phyloP scores from a whole-genome alignment of 2,113 vertebrate genomes.

The Tachysurus vachellii region DNA sequence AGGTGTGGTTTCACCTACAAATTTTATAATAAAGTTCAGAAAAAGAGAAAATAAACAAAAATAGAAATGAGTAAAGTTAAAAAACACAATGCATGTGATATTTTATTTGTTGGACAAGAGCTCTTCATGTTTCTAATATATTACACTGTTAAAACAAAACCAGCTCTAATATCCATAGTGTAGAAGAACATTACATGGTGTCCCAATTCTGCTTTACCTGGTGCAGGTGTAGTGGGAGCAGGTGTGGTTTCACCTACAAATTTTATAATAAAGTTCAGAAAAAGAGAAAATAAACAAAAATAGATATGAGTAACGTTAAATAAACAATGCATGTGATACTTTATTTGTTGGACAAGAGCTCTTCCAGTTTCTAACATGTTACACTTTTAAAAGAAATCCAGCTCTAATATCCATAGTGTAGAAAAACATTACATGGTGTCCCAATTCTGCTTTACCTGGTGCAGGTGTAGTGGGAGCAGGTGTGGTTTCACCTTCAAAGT shows the following conservation, averaged over 20 bases:
- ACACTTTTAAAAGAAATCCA: not conserved
- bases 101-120: not conserved
- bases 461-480: fast-evolving
- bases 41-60: not conserved
- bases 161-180: not conserved
- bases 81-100: too few species aligned
- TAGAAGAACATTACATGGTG: not conserved
- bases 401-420: not conserved
- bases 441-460: not conserved
- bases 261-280: not conserved
- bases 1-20: not conserved
- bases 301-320: not conserved
- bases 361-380: not conserved
- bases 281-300: not conserved
- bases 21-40: too few species aligned
- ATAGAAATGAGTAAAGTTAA: not conserved
- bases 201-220: not conserved
- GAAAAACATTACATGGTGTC: not conserved
- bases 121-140: not conserved
- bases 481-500: not conserved
- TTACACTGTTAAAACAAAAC: too few species aligned
- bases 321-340: too few species aligned
- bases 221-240: too few species aligned
- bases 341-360: not conserved
- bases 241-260: not conserved